phyloP scores from a whole-genome alignment of 2,797 vertebrate genomes.

The Onychomys torridus region DNA sequence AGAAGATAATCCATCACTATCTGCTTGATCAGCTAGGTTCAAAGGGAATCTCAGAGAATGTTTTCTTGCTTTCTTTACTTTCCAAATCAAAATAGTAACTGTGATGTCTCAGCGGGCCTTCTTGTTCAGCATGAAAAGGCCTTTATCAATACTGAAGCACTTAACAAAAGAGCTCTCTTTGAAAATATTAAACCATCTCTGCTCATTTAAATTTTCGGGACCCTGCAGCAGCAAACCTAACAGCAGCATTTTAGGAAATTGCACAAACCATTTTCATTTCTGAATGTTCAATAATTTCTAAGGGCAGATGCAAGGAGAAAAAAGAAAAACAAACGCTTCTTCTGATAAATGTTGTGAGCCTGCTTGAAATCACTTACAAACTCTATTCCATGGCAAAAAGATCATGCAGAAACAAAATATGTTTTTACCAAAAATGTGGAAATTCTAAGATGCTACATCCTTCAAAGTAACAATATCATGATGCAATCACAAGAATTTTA shows the following conservation, averaged over 20 bases:
- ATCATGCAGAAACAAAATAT: slow-evolving; percentile 62
- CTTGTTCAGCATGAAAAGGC: slow-evolving; percentile 47
- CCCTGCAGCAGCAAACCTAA: slow-evolving; percentile 16
- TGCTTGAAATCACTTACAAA: slow-evolving; percentile 59
- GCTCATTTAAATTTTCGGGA: slow-evolving; percentile 64
- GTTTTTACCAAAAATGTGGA: slow-evolving; percentile 57
- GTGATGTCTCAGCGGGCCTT: slow-evolving; percentile 28
- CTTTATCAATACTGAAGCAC: slow-evolving; percentile 54
- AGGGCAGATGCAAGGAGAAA: slow-evolving; percentile 22
- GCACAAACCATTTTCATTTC: slow-evolving; percentile 58
- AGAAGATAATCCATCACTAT: not conserved
- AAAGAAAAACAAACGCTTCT: slow-evolving; percentile 44
- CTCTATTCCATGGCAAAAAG: not conserved
- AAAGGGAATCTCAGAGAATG: not conserved
- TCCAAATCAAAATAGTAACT: slow-evolving; percentile 56
- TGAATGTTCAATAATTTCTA: slow-evolving; percentile 69
- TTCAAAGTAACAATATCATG: slow-evolving; percentile 52
- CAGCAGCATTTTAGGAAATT: slow-evolving; percentile 48
- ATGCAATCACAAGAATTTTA: slow-evolving; percentile 46
- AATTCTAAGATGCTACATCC: slow-evolving; percentile 30
- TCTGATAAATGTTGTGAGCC: slow-evolving; percentile 44
- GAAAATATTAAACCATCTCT: slow-evolving; percentile 64
- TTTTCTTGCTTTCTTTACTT: slow-evolving; percentile 49
- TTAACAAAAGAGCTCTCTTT: slow-evolving; percentile 60
- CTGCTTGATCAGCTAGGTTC: not conserved